Evolutionary conservation across 2,113 vertebrate species (phyloP).

Genomic region (Poeciliopsis retropinna): DNA sequence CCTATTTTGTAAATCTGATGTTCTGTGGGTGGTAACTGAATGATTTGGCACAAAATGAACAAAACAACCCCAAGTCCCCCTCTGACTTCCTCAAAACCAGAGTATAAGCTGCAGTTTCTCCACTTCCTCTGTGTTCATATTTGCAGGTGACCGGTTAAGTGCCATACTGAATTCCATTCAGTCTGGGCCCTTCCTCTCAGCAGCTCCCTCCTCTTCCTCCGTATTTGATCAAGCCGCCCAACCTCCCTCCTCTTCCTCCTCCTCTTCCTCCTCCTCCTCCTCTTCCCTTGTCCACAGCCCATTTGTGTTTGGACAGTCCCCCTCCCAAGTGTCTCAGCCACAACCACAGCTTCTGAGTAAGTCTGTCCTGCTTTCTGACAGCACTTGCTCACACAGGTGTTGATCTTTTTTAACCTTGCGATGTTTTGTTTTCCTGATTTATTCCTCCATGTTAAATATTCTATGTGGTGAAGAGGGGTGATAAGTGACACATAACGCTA

Average conservation of each 20-base stretch:
- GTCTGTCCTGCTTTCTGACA: conserved; percentile 91
- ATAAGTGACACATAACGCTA: conserved; percentile 39
- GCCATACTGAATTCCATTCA: conserved; percentile 99
- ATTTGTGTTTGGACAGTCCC: conserved; percentile 99
- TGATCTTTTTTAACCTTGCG: conserved; percentile 41
- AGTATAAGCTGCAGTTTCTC: conserved; percentile 90
- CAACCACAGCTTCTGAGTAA: conserved; percentile 98
- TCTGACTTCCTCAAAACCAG: conserved; percentile 64
- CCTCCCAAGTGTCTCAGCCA: conserved; percentile 98
- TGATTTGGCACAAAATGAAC: conserved; percentile 34
- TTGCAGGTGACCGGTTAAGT: conserved; percentile 99
- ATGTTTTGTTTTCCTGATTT: conserved; percentile 17
- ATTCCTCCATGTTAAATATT: conserved; percentile 2
- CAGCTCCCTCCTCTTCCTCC: conserved; percentile 90
- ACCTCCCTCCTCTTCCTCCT: conserved; percentile 77
- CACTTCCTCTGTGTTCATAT: conserved; percentile 96
- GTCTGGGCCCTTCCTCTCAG: conserved; percentile 98
- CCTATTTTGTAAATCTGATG: conserved; percentile 30
- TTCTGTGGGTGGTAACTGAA: conserved; percentile 31
- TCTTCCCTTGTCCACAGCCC: conserved; percentile 99
- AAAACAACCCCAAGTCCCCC: conserved; percentile 52
- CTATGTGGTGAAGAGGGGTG: conserved; percentile 24
- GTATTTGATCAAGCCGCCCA: conserved; percentile 99
- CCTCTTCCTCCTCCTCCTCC: conserved; percentile 74
- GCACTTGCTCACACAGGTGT: conserved; percentile 75